phyloP scores from a whole-genome alignment of 2,888 invertebrate genomes.

The Synergus japonicus region DNA sequence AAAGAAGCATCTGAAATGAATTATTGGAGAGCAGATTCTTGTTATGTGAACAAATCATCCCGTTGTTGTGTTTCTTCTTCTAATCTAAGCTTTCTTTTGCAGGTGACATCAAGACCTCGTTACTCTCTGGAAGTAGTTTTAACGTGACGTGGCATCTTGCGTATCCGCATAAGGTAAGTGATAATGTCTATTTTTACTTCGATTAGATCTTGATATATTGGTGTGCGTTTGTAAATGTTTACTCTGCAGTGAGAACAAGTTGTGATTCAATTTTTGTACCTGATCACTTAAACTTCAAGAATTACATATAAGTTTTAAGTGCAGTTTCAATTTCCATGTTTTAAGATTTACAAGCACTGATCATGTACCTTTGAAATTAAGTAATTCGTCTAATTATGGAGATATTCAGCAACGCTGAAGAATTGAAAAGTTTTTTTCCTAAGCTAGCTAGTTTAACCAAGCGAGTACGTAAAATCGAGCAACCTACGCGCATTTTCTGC shows the following conservation, averaged over 20 bases:
- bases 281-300: neutral
- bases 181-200: slow-evolving; percentile 24
- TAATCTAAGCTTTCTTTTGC: slow-evolving; percentile 73
- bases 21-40: neutral
- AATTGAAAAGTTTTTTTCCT: neutral
- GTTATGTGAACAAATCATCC: slow-evolving; percentile 9
- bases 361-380: neutral
- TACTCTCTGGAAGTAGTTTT: slow-evolving; percentile 89
- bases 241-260: neutral
- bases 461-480: slow-evolving; percentile 37
- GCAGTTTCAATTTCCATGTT: neutral
- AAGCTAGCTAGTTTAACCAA: neutral
- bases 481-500: slow-evolving; percentile 45
- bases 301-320: neutral
- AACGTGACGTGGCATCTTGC: slow-evolving; percentile 96
- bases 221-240: neutral
- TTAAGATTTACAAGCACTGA: too few species aligned
- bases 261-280: neutral
- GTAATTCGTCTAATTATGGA: neutral
- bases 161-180: slow-evolving; percentile 92
- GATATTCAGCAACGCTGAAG: neutral
- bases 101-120: slow-evolving; percentile 89
- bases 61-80: slow-evolving; percentile 51
- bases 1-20: neutral
- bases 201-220: neutral